Percentiles rank a stretch among this genome's conserved stretches.
Conservation (phyloP, 2,797 vertebrate species). For the Phataginus tetradactyla region DNA sequence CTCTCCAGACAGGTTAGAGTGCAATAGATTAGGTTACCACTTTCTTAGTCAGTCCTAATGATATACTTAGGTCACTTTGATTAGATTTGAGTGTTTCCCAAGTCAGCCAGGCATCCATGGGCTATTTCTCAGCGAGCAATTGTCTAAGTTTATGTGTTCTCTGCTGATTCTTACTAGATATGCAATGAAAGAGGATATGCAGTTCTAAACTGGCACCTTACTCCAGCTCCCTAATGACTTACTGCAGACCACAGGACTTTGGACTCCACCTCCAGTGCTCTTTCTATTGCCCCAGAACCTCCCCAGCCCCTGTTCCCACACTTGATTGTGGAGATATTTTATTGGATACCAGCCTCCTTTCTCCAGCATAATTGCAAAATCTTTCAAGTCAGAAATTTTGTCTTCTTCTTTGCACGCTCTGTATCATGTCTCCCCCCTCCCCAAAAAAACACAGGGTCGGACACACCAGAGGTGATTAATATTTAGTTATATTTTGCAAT, state of each 20-base stretch:
- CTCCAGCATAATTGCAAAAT: neutral
- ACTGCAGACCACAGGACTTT: neutral
- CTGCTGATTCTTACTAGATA: neutral
- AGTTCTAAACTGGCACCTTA: neutral
- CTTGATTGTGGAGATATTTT: neutral
- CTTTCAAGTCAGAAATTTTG: neutral
- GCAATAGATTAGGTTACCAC: neutral
- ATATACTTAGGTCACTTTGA: neutral
- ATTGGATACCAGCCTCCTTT: neutral
- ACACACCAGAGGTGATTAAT: constrained; percentile 6
- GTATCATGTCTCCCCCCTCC: neutral
- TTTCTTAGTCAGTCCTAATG: neutral
- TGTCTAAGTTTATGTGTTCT: neutral
- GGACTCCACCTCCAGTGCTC: neutral
- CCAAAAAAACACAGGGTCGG: neutral
- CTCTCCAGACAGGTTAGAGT: constrained; percentile 9
- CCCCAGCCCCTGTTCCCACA: neutral
- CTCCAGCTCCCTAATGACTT: too few relatives aligned
- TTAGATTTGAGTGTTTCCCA: neutral
- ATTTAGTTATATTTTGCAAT: neutral
- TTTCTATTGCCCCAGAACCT: neutral
- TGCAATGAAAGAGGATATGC: neutral
- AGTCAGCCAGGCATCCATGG: neutral
- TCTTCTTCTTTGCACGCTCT: constrained; percentile 12
- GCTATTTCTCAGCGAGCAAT: neutral